phyloP scores from a whole-genome alignment of 1,140 invertebrate species.

The Venturia canescens region DNA sequence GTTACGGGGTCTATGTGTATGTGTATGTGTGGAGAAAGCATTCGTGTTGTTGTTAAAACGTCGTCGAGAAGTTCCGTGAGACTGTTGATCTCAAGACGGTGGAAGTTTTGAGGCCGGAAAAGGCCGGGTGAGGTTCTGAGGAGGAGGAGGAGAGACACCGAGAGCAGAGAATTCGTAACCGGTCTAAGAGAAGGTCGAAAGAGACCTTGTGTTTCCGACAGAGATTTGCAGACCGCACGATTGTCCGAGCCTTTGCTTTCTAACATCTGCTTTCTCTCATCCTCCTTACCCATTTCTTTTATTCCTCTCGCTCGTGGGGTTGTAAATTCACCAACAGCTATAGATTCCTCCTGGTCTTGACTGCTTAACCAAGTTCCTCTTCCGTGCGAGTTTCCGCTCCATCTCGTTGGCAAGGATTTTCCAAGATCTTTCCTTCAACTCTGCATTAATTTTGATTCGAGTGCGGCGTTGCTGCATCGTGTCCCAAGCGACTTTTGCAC shows the following conservation, averaged over 20 bases:
- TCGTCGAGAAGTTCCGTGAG: no score
- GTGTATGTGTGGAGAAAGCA: no score
- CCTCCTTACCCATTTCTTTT: not conserved
- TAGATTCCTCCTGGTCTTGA: not conserved
- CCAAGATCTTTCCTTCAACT: not conserved
- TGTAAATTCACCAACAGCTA: not conserved
- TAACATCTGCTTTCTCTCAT: constrained; percentile 6
- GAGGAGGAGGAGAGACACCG: not conserved
- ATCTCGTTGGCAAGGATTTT: not conserved
- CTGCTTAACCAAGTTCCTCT: not conserved
- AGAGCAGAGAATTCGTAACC: not conserved
- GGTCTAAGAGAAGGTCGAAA: not conserved
- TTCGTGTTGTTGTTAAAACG: no score
- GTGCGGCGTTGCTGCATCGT: not conserved
- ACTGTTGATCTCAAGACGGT: no score
- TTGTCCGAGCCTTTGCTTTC: not conserved
- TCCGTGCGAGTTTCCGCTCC: not conserved
- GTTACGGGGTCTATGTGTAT: no score
- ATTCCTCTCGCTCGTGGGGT: not conserved
- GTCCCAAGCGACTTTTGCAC: not conserved
- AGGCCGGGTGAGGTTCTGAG: no score
- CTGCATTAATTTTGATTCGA: not conserved
- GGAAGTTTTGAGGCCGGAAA: no score
- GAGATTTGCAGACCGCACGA: not conserved
- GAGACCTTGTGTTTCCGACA: not conserved